phyloP scores from a whole-genome alignment of 1,140 invertebrate genomes.

The Plutomurus gul region DNA sequence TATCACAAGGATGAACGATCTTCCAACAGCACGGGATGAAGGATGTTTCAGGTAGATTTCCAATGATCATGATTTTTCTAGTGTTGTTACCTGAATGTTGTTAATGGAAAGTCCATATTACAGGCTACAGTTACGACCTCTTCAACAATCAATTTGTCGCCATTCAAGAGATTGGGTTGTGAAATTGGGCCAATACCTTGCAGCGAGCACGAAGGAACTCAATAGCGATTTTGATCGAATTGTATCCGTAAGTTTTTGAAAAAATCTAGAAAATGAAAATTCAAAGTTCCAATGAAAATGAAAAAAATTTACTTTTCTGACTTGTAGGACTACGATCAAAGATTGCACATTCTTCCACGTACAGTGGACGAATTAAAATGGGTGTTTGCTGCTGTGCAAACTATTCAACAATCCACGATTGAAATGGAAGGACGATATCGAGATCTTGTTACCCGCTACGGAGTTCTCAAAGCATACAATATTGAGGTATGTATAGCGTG shows the following conservation, averaged over 20 bases:
- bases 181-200: slow-evolving; percentile 67
- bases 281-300: not conserved
- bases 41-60: slow-evolving; percentile 36
- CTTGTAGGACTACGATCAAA: slow-evolving; percentile 57
- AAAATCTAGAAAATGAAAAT: not conserved
- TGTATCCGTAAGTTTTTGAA: slow-evolving; percentile 26
- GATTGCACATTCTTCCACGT: slow-evolving; percentile 72
- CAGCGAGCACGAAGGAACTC: slow-evolving; percentile 61
- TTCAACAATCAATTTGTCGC: slow-evolving; percentile 67
- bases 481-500: slow-evolving; percentile 37
- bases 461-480: slow-evolving; percentile 36
- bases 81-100: not conserved
- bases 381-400: slow-evolving; percentile 78
- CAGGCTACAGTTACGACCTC: slow-evolving; percentile 68
- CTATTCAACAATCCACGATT: slow-evolving; percentile 69
- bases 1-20: slow-evolving; percentile 69
- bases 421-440: slow-evolving; percentile 50
- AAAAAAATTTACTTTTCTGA: not conserved
- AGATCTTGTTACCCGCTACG: slow-evolving; percentile 37
- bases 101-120: not conserved
- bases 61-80: not conserved
- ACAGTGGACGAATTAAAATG: slow-evolving; percentile 79
- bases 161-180: slow-evolving; percentile 74
- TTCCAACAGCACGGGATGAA: slow-evolving; percentile 34
- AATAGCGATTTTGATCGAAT: slow-evolving; percentile 40